These are phyloP conservation scores for Pampus argenteus DNA, from an alignment of 2,797 vertebrate species.

Conservation along the genomic window DNA sequence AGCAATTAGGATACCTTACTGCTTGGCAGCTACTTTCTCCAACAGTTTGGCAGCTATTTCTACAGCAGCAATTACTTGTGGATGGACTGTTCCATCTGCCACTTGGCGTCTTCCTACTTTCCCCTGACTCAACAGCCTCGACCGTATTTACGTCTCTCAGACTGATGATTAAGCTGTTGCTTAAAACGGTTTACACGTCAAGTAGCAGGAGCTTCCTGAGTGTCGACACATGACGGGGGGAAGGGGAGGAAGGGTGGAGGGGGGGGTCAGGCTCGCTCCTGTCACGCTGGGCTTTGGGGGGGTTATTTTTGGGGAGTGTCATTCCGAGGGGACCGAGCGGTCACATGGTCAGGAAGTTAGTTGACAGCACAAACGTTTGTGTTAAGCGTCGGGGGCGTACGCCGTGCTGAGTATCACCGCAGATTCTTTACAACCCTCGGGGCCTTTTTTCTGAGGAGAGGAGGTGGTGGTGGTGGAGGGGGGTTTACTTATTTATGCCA, in stretches of 20 bases:
- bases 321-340: conserved; percentile 46
- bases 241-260: conserved; percentile 24
- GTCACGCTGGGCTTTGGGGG: conserved; percentile 45
- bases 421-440: conserved; percentile 54
- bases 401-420: conserved; percentile 44
- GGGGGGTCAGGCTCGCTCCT: conserved; percentile 45
- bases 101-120: conserved; percentile 80
- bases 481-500: conserved; percentile 20
- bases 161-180: conserved; percentile 88
- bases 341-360: conserved; percentile 74
- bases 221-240: conserved; percentile 58
- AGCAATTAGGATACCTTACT: conserved; percentile 1
- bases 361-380: conserved; percentile 72
- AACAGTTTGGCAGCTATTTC: conserved; percentile 72
- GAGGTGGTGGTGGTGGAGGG: no score
- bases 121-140: conserved; percentile 83
- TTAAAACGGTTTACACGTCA: conserved; percentile 82
- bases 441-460: conserved; percentile 38
- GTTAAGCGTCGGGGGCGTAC: conserved; percentile 54
- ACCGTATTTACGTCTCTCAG: conserved; percentile 85
- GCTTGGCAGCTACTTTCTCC: conserved; percentile 17
- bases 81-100: conserved; percentile 83
- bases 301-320: conserved; percentile 81
- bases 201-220: conserved; percentile 69
- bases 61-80: conserved; percentile 72